Conservation (phyloP, 1,140 invertebrate genomes). For the Idris sp. region DNA sequence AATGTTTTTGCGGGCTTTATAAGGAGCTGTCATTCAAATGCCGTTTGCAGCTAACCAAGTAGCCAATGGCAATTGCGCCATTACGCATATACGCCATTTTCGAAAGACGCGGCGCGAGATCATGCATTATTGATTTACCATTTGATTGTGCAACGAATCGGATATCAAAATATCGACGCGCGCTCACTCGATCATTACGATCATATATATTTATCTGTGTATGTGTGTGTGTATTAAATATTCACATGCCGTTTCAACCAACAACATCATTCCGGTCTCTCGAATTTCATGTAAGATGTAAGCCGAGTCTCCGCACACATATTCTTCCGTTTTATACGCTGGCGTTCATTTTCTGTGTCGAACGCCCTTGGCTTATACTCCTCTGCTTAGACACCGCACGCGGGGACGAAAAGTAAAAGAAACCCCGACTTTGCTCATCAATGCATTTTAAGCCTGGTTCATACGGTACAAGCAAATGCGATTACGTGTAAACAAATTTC, state of each 20-base stretch:
- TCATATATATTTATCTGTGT: slow-evolving; percentile 38
- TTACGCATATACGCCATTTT: slow-evolving; percentile 56
- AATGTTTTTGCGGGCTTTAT: slow-evolving; percentile 29
- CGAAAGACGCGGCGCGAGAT: slow-evolving; percentile 47
- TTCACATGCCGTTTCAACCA: slow-evolving; percentile 42
- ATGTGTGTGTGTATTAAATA: slow-evolving; percentile 41
- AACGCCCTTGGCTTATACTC: slow-evolving; percentile 38
- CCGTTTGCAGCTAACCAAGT: slow-evolving; percentile 18
- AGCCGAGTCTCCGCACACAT: slow-evolving; percentile 44
- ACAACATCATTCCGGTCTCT: slow-evolving; percentile 52
- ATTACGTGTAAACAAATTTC: slow-evolving; percentile 49
- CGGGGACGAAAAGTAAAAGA: slow-evolving; percentile 37
- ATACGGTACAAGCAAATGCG: slow-evolving; percentile 55
- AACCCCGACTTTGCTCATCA: slow-evolving; percentile 51
- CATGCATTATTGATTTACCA: slow-evolving; percentile 59
- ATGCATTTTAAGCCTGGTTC: slow-evolving; percentile 62
- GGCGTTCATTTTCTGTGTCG: slow-evolving; percentile 50
- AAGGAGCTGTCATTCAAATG: slow-evolving; percentile 53
- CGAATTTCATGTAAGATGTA: slow-evolving; percentile 61
- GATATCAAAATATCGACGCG: slow-evolving; percentile 60
- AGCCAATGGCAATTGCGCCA: slow-evolving; percentile 47
- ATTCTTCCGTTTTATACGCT: slow-evolving; percentile 52
- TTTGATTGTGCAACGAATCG: slow-evolving; percentile 59
- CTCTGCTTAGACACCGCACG: slow-evolving; percentile 46
- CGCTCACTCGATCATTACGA: slow-evolving; percentile 52